Evolutionary conservation across 2,113 vertebrate species (phyloP), one percentile per base, ranked within the genome.

Genomic region (Lampris incognitus): DNA sequence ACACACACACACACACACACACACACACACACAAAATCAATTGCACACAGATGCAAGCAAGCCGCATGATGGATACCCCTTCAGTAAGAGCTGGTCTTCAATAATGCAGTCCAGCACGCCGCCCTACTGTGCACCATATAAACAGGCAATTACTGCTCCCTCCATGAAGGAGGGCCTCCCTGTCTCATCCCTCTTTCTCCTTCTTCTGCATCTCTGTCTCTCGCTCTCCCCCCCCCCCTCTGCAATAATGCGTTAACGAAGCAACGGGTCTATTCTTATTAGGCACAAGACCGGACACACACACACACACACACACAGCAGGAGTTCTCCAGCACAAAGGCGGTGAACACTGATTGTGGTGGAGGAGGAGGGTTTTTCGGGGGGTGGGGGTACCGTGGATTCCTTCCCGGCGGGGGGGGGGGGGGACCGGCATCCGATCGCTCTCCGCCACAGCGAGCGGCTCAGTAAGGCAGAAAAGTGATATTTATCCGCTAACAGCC

Each of bases 141-240:
- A 78, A 81, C 63, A 78, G 63, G 46, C 76, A 81, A 83, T 82
- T 69, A 79, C 64, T 69, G 62, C 44, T 5, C 69, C 59, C 51
- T 79, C 41, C 1, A 59, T 71, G 13, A 70, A 66, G 0, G 3
- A 55, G 39, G 50, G 70, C 44, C 36, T 50, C 13, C 68, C 42
- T 51, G 24, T 24, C 24, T 24, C 24, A 24, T 24, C 24, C 24
- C 24, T 24, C 24, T 24, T 24, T 24, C 24, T 24, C 24, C 24
- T 24, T 24, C 24, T 24, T 24, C 24, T 24, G 24, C 24, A 24
- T 24, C 24, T 24, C 24, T 24, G 24, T 24, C 24, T 24, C 24
- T 24, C 24, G 24, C 24, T 24, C 24, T 24, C 24, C 24, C 24
- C 24, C 24, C 24, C 24, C 24, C 24, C 24, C 6, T 3, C 4